Evolutionary conservation across 2,113 vertebrate species (phyloP).

Genomic region (Rhinopithecus roxellana): DNA sequence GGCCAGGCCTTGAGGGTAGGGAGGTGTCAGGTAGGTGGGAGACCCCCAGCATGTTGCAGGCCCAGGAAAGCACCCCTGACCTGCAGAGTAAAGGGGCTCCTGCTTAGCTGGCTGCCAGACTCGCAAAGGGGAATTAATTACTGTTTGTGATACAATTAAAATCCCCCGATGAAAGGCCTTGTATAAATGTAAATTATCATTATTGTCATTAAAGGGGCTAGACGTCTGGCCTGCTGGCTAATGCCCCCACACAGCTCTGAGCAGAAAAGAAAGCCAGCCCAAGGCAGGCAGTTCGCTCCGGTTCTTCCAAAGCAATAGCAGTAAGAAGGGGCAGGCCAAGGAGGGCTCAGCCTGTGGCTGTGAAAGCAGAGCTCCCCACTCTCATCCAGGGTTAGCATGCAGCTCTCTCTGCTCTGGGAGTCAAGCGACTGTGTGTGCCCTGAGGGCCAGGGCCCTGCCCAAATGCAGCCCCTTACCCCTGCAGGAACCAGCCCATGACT

Average conservation of each 20-base stretch:
- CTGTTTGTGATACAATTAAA: conserved; percentile 70
- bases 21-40: background rate
- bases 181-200: conserved; percentile 75
- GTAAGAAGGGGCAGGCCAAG: background rate
- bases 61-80: conserved; percentile 44
- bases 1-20: background rate
- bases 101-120: conserved; percentile 49
- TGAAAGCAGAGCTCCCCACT: background rate
- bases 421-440: background rate
- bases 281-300: background rate
- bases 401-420: background rate
- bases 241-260: conserved; percentile 62
- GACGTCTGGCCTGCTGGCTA: conserved; percentile 52
- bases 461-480: background rate
- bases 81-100: conserved; percentile 47
- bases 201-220: conserved; percentile 71
- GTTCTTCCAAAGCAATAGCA: background rate
- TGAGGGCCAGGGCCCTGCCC: background rate
- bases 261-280: conserved; percentile 65
- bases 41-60: background rate
- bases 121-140: conserved; percentile 74
- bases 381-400: background rate
- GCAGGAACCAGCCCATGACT: background rate
- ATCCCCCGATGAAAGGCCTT: conserved; percentile 66
- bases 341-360: background rate